Base-by-base conservation (phyloP, 1,140 invertebrate species). In the Aphelinus atriplicis region DNA sequence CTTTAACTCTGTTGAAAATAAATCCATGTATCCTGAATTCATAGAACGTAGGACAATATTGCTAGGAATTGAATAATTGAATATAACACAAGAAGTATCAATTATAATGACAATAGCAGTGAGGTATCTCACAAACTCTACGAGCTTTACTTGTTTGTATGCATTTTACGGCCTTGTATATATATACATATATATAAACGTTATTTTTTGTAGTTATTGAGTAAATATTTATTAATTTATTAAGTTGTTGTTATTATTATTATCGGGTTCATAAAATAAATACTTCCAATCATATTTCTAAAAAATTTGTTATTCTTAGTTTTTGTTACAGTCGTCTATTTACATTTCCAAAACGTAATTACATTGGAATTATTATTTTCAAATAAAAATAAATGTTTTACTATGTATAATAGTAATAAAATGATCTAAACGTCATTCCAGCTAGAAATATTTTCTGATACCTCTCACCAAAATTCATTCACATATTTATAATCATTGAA, bases 271-370 rank as follows among this genome's bases (percentile, higher is more conserved):
- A 69, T 69, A 55, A 42, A 10, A 63, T 69, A 4, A 57, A 64
- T 63, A 68, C 10, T 68, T 68, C 26, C 26, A 10, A 57, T 62
- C 51, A 56, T 3, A 53, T 62, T 10, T 65, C 65, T 69, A 51
- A 70, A 63, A 64, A 64, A 55, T 3, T 75, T 75, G 55, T 75
- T 75, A 75, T 75, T 63, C 51, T 64, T 60, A 74, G 10, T 60
- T 64, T 45, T 70, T 26, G 58, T 64, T 75, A 75, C 61, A 75
- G 64, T 75, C 58, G 71, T 53, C 70, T 75, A 75, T 75, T 71
- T 75, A 75, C 74, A 75, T 58, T 60, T 63, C 71, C n/a, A 45
- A 65, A 7, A 68, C 63, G 7, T 63, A 42, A 61, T 55, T 43
- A 43, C 45, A 7, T 48, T 50, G 48, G 9, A 58, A 50, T 9